These are phyloP conservation scores for Podarcis muralis DNA, from an alignment of 2,113 vertebrate species.

Conservation along the genomic window DNA sequence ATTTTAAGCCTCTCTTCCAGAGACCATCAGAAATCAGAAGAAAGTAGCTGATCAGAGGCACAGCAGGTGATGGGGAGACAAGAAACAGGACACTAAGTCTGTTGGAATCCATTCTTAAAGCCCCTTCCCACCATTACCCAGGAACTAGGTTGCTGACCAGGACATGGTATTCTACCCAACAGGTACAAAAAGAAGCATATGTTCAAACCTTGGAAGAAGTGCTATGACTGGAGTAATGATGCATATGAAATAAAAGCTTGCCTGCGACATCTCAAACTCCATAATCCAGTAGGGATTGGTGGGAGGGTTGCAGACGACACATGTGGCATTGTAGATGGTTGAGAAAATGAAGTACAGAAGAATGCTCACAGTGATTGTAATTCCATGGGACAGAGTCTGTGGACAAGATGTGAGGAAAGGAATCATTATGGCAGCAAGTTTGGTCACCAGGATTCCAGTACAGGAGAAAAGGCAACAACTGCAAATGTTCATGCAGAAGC, in stretches of 20 bases:
- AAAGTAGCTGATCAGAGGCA: not conserved
- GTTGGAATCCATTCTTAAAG: not conserved
- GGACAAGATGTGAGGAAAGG: slow-evolving; percentile 18
- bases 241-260: slow-evolving; percentile 88
- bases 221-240: slow-evolving; percentile 83
- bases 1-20: not conserved
- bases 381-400: slow-evolving; percentile 85
- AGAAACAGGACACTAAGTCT: not conserved
- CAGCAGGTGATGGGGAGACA: not conserved
- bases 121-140: not conserved
- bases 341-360: slow-evolving; percentile 80
- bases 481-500: not conserved
- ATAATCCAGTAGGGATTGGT: slow-evolving; percentile 88
- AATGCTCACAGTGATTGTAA: slow-evolving; percentile 84
- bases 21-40: not conserved
- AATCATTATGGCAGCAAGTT: not conserved
- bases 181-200: not conserved
- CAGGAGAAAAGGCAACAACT: not conserved
- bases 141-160: not conserved
- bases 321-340: slow-evolving; percentile 80
- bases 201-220: slow-evolving; percentile 88
- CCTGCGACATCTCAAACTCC: slow-evolving; percentile 85
- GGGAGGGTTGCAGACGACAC: slow-evolving; percentile 86
- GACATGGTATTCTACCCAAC: not conserved
- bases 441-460: not conserved